Conservation (phyloP, 2,888 invertebrate genomes). For the Helobdella robusta region DNA sequence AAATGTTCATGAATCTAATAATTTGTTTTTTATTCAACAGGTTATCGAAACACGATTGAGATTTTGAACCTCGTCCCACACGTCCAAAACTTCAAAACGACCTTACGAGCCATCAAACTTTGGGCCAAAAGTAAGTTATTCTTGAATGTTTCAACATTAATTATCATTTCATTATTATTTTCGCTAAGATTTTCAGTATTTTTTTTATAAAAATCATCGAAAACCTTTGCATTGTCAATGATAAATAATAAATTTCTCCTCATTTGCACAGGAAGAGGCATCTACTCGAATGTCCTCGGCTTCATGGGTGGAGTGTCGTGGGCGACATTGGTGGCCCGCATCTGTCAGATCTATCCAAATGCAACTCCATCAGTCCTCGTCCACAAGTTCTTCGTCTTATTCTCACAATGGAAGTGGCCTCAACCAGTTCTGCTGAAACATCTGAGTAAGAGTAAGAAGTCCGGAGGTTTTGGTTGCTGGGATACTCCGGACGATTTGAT, state of each 20-base stretch:
- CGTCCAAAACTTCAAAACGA: constrained; percentile 82
- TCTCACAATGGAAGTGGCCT: constrained; percentile 96
- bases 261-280: constrained; percentile 61
- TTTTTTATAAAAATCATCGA: too few species aligned
- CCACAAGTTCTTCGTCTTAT: constrained; percentile 95
- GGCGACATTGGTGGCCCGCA: constrained; percentile 97
- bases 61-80: constrained; percentile 89
- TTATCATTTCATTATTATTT: too few species aligned
- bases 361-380: constrained; percentile 87
- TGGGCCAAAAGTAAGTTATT: constrained; percentile 92
- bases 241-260: not conserved
- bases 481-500: constrained; percentile 69
- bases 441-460: constrained; percentile 60
- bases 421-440: constrained; percentile 90
- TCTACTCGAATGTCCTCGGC: constrained; percentile 94
- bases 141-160: too few species aligned
- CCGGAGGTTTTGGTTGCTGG: constrained; percentile 84
- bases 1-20: too few species aligned
- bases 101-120: constrained; percentile 84
- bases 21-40: too few species aligned
- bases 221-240: too few species aligned
- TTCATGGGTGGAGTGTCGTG: constrained; percentile 97
- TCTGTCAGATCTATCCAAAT: constrained; percentile 96
- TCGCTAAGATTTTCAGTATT: too few species aligned
- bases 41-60: constrained; percentile 94